These are phyloP conservation scores for Temnothorax rugatulus DNA, from an alignment of 2,888 invertebrate genomes.

Conservation along the genomic window DNA sequence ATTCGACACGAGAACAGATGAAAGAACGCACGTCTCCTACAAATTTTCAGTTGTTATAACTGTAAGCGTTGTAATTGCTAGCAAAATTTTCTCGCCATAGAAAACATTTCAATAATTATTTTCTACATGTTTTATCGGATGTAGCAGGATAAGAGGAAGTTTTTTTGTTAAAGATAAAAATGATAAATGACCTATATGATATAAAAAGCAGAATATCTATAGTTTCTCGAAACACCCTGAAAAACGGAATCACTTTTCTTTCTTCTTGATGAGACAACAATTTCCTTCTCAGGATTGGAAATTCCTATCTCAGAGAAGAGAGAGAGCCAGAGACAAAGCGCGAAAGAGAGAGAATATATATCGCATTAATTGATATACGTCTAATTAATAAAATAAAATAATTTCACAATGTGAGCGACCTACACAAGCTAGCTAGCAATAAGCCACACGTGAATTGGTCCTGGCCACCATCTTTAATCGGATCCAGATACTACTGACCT, in stretches of 20 bases:
- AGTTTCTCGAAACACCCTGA: background rate
- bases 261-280: background rate
- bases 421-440: background rate
- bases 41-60: background rate
- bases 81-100: background rate
- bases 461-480: slow-evolving; percentile 66
- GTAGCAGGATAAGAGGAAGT: background rate
- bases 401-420: background rate
- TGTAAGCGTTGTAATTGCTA: background rate
- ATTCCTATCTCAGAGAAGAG: background rate
- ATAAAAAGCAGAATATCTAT: background rate
- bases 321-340: background rate
- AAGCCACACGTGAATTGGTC: slow-evolving; percentile 59
- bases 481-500: slow-evolving; percentile 65
- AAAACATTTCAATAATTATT: background rate
- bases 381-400: slow-evolving; percentile 2
- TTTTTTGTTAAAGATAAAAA: slow-evolving; percentile 4
- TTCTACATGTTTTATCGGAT: background rate
- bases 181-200: background rate
- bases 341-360: background rate
- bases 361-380: background rate
- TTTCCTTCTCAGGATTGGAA: background rate
- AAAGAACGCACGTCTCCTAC: background rate
- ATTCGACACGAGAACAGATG: background rate
- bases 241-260: background rate